phyloP scores from a whole-genome alignment of 2,888 invertebrate genomes.

The Sminthurinus aureus region DNA sequence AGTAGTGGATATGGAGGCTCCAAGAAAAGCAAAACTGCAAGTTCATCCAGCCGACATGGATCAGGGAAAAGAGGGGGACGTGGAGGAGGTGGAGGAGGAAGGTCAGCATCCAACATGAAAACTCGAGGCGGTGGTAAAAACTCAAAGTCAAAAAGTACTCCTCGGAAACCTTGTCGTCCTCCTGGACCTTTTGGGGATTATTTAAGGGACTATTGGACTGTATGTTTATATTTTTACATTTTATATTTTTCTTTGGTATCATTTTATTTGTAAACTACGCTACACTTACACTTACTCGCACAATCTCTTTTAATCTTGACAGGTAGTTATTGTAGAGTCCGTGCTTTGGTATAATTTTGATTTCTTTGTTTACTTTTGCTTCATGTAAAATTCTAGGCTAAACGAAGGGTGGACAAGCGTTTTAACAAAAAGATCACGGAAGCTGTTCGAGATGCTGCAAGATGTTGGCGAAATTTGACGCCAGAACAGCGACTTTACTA shows the following conservation, averaged over 20 bases:
- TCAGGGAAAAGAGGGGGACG: too few species aligned
- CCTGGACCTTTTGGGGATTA: constrained; percentile 17
- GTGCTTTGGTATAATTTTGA: not conserved
- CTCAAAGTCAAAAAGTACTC: not conserved
- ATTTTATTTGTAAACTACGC: too few species aligned
- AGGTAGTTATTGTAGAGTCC: not conserved
- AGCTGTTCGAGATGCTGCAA: not conserved
- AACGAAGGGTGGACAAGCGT: not conserved
- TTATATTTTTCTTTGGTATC: too few species aligned
- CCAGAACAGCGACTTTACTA: not conserved
- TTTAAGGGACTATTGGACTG: constrained; percentile 8
- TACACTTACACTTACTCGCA: not conserved
- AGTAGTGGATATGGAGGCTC: not conserved
- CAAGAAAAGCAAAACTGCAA: too few species aligned
- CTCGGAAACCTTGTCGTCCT: constrained; percentile 5
- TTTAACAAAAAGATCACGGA: not conserved
- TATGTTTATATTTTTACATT: too few species aligned
- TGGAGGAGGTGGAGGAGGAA: not conserved
- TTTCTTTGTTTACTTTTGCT: not conserved
- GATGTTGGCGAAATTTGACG: constrained; percentile 10
- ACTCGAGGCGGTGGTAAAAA: not conserved
- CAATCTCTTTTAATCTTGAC: not conserved
- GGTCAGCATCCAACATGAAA: not conserved
- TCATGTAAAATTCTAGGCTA: not conserved
- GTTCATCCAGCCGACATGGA: too few species aligned